Evolutionary conservation across 2,797 vertebrate genomes (phyloP), one percentile per base, ranked within the genome.

Genomic region (Zalophus californianus): DNA sequence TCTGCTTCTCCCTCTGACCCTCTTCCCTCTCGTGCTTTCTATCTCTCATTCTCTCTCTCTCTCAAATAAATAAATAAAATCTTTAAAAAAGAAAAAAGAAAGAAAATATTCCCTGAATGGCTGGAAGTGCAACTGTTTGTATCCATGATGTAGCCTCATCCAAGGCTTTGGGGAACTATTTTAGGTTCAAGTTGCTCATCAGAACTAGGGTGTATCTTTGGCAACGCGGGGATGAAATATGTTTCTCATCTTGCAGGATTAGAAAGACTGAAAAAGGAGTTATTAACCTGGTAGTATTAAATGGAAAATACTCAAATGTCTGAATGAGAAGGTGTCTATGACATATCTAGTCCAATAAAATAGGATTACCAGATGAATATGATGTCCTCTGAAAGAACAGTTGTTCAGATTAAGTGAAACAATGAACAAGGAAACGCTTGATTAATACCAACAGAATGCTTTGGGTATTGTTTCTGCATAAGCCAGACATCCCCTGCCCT

Each of bases 191-290:
- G 3, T 21, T 27, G 21, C 6, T 52, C 20, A 41, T 84, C 44
- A 91, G 16, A 75, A 70, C 8, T 18, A 56, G 7, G 27, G 2
- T 44, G 29, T 14, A 60, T 41, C 12, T 58, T 94, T n/a, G 29
- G 8, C 3, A 68, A 78, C 0, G 48, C 1, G 56, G 0, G 0
- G 4, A 62, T 60, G 4, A 41, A 62, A 3, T 41, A 38, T 52
- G 11, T 38, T 0, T n/a, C 21, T 78, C 73, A n/a, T 75, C 35
- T 85, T 64, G 23, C 14, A 70, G 79, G 23, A 48, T 38, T 86
- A 23, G 52, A 80, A 96, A 80, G n/a, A 82, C 7, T 44, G 6
- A 44, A 48, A 80, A n/a, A 8, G 20, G 15, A 60, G 12, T 84
- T 66, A n/a, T 83, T 64, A 79, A 41, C 7, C 27, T 64, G 16